Evolutionary conservation across 2,797 vertebrate species (phyloP).

Genomic region (Scomberomorus guttatus): DNA sequence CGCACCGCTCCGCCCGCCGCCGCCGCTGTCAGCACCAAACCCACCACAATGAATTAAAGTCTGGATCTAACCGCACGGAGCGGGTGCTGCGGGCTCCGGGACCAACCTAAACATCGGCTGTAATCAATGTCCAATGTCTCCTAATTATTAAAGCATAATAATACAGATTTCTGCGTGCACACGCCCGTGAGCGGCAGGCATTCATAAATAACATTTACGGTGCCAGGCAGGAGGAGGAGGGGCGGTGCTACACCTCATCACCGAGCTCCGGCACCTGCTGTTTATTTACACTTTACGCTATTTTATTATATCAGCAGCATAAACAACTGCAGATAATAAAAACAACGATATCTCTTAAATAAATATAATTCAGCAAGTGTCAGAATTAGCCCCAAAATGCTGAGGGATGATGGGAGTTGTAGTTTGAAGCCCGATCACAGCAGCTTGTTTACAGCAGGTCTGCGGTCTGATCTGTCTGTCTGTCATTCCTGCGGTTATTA

Average conservation of each 20-base stretch:
- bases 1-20: constrained; percentile 41
- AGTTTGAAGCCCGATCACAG: constrained; percentile 42
- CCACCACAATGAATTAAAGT: constrained; percentile 50
- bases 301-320: background rate
- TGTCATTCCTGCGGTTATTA: background rate
- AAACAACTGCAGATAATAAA: fast-evolving
- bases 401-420: constrained; percentile 74
- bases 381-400: constrained; percentile 12
- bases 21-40: constrained; percentile 48
- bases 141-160: constrained; percentile 67
- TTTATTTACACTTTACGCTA: background rate
- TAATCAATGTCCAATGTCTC: constrained; percentile 35
- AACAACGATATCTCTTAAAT: background rate
- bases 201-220: constrained; percentile 85
- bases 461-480: background rate
- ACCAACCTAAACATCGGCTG: constrained; percentile 15
- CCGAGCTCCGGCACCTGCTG: constrained; percentile 52
- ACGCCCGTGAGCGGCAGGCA: constrained; percentile 79
- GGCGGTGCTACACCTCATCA: constrained; percentile 53
- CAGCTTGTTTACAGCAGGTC: constrained; percentile 64
- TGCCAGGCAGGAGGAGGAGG: constrained; percentile 47
- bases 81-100: constrained; percentile 26
- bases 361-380: background rate
- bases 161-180: constrained; percentile 64
- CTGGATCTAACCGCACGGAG: constrained; percentile 15